phyloP scores from a whole-genome alignment of 1,140 invertebrate species.

The Holcopasites calliopsidis region DNA sequence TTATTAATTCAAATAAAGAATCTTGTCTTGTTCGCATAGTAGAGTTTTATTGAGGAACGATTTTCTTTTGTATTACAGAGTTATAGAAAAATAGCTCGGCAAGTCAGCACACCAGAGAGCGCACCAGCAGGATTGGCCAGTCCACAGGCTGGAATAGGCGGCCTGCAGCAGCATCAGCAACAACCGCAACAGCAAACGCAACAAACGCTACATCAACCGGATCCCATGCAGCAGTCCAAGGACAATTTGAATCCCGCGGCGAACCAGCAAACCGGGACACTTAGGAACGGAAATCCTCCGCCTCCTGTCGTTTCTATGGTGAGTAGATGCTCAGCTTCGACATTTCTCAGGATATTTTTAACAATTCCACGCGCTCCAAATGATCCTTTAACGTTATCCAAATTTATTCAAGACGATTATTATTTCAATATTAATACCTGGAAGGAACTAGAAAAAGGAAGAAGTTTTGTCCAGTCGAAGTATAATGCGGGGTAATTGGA shows the following conservation, averaged over 20 bases:
- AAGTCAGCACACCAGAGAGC: slow-evolving; percentile 78
- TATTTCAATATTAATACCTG: no score
- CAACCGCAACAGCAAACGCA: slow-evolving; percentile 72
- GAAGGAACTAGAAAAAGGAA: not conserved
- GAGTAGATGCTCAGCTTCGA: slow-evolving; percentile 42
- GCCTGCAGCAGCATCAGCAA: slow-evolving; percentile 72
- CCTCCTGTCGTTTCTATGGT: slow-evolving; percentile 79
- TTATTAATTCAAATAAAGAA: not conserved
- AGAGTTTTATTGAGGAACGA: slow-evolving; percentile 17
- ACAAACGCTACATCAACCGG: slow-evolving; percentile 70
- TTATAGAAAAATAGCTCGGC: slow-evolving; percentile 78
- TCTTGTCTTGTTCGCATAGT: not conserved
- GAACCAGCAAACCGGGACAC: slow-evolving; percentile 74
- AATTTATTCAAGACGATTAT: no score
- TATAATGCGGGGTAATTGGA: no score
- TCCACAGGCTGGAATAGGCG: slow-evolving; percentile 76
- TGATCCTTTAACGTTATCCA: no score
- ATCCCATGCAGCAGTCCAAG: slow-evolving; percentile 79
- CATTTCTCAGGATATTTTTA: no score
- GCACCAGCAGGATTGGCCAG: slow-evolving; percentile 77
- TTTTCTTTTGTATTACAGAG: slow-evolving; percentile 69
- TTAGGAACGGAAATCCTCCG: slow-evolving; percentile 77
- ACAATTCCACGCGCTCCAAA: not conserved
- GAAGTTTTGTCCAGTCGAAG: no score
- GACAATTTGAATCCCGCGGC: slow-evolving; percentile 76